A percentile compares a stretch with the other conserved stretches of the same genome.
phyloP scores from a whole-genome alignment of 2,888 invertebrate genomes.

The Rotaria socialis region DNA sequence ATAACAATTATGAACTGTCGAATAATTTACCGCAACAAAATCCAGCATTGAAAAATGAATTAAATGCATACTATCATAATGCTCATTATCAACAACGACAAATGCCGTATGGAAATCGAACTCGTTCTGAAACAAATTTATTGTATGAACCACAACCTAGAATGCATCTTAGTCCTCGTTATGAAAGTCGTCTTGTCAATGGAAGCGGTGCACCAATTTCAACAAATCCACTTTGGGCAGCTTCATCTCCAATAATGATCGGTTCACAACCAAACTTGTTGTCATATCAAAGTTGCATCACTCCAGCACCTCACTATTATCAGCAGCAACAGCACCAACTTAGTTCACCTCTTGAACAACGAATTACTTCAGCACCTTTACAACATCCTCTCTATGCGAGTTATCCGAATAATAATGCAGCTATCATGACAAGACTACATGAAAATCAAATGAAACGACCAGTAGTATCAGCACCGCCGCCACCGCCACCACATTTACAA shows the following conservation, averaged over 20 bases:
- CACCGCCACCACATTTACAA: background rate
- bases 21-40: background rate
- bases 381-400: background rate
- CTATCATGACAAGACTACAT: background rate
- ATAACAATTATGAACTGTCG: background rate
- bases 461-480: background rate
- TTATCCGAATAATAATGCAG: background rate
- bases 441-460: background rate
- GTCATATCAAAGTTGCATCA: background rate
- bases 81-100: background rate
- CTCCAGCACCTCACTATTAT: too few species aligned
- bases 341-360: background rate
- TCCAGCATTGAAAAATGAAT: background rate
- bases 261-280: slow-evolving; percentile 32
- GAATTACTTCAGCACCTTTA: background rate
- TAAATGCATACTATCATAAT: background rate
- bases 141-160: background rate
- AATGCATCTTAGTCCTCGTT: slow-evolving; percentile 2
- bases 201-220: background rate
- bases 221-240: background rate
- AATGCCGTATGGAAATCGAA: background rate
- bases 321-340: background rate
- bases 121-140: slow-evolving; percentile 8
- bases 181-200: slow-evolving; percentile 10
- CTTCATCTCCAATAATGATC: background rate